Evolutionary conservation across 1,140 invertebrate species (phyloP).

Genomic region (Xylocopa sonorina): DNA sequence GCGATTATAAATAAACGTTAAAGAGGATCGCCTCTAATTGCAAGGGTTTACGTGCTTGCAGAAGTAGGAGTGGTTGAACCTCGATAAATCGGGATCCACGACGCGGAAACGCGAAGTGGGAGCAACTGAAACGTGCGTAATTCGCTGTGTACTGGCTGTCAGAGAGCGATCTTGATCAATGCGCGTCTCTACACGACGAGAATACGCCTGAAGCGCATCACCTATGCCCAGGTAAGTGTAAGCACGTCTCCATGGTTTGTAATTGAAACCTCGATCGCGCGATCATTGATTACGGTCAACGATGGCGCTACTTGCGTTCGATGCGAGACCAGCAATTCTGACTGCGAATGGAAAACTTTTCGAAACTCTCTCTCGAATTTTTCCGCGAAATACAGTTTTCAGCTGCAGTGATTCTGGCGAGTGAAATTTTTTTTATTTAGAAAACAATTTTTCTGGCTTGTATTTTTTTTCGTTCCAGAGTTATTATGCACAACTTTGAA

Average conservation of each 20-base stretch:
- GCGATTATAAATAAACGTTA: too few species aligned
- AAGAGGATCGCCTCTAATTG: background rate
- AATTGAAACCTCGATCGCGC: conserved; percentile 19
- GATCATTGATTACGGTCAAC: background rate
- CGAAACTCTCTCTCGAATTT: too few species aligned
- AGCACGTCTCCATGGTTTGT: background rate
- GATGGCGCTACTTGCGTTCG: background rate
- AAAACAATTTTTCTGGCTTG: too few species aligned
- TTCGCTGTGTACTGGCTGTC: background rate
- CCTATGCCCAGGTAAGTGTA: conserved; percentile 28
- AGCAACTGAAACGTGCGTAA: conserved; percentile 3
- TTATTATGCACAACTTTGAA: too few species aligned
- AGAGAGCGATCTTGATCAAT: conserved; percentile 22
- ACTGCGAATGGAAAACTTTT: too few species aligned
- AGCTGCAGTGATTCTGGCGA: too few species aligned
- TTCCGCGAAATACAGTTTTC: too few species aligned
- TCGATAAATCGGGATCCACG: conserved; percentile 18
- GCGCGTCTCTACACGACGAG: conserved; percentile 35
- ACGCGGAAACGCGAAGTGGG: background rate
- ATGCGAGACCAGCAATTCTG: too few species aligned
- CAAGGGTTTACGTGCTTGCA: background rate
- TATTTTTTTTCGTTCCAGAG: too few species aligned
- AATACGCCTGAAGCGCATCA: conserved; percentile 3
- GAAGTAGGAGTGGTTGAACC: background rate
- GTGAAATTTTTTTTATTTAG: too few species aligned